A percentile compares a stretch with the other conserved stretches of the same genome.
These are phyloP conservation scores for Parnassius mnemosyne DNA, from an alignment of 2,888 invertebrate species.

Conservation along the genomic window DNA sequence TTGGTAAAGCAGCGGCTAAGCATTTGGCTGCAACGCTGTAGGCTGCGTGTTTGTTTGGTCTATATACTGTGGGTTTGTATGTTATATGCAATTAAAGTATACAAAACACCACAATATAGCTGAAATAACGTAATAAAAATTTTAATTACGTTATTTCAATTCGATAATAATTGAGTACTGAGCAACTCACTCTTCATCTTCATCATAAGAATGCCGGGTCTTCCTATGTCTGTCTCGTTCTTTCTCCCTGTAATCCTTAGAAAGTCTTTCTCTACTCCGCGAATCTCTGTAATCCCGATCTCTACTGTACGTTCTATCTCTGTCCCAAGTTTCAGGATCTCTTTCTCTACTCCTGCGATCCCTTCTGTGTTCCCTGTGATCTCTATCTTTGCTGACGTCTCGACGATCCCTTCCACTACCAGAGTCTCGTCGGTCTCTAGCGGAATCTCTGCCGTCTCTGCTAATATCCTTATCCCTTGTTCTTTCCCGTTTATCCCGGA, in stretches of 20 bases:
- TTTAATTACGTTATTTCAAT: too few species aligned
- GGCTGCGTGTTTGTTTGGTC: too few species aligned
- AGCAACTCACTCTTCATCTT: constrained; percentile 84
- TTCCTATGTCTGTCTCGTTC: constrained; percentile 78
- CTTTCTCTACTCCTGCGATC: constrained; percentile 63
- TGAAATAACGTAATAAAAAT: too few species aligned
- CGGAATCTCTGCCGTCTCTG: constrained; percentile 56
- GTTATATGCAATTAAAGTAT: too few species aligned
- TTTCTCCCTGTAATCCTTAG: constrained; percentile 72
- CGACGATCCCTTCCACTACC: constrained; percentile 71
- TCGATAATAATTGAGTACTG: too few species aligned
- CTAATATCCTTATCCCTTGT: constrained; percentile 63
- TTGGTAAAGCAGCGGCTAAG: too few species aligned
- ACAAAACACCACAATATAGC: too few species aligned
- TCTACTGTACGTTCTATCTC: constrained; percentile 71
- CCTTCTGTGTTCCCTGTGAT: constrained; percentile 50
- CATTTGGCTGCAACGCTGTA: too few species aligned
- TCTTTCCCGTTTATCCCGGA: constrained; percentile 64
- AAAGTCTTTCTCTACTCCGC: constrained; percentile 71
- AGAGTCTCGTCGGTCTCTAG: constrained; percentile 68
- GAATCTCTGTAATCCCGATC: constrained; percentile 66
- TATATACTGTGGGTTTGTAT: too few species aligned
- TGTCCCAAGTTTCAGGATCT: constrained; percentile 59
- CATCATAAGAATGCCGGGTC: constrained; percentile 83
- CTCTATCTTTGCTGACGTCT: constrained; percentile 59